These are phyloP conservation scores for rabbit (Oryctolagus cuniculus) DNA, from an alignment of 2,113 vertebrate genomes.

Conservation along the genomic window mOryCun1.1 NC_091440.1:38313001-38313500, in stretches of 20 bases:
- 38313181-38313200: too few relatives aligned
- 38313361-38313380: neutral
- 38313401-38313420: constrained; percentile 4
- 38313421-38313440: neutral
- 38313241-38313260: neutral
- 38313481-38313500: neutral
- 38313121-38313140: too few relatives aligned
- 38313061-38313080: too few relatives aligned
- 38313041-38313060: too few relatives aligned
- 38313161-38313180: too few relatives aligned
- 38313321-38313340: neutral
- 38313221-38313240: neutral
- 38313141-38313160: too few relatives aligned
- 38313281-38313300: neutral
- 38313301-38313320: constrained; percentile 9
- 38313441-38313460: neutral
- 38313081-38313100: too few relatives aligned
- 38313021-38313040: too few relatives aligned
- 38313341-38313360: neutral
- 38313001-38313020: too few relatives aligned
- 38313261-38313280: constrained; percentile 15
- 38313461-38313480: neutral
- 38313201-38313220: neutral
- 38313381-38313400: constrained; percentile 35
- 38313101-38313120: too few relatives aligned